These are phyloP conservation scores for Muraenolepis orangiensis DNA, from an alignment of 2,797 vertebrate genomes.

Conservation along the genomic window DNA sequence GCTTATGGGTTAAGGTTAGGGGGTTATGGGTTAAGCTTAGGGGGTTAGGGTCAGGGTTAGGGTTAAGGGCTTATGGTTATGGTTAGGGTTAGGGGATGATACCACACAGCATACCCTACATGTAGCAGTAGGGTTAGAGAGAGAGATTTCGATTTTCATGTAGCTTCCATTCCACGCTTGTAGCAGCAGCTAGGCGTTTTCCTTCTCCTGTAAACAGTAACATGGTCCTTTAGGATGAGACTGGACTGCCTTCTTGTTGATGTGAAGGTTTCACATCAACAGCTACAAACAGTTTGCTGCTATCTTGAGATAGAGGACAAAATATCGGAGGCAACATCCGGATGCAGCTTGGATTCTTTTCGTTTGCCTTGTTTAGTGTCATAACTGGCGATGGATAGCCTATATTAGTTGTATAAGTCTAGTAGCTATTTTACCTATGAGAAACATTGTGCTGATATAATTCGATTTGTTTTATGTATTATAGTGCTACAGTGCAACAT, in stretches of 20 bases:
- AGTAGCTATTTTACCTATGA: constrained; percentile 60
- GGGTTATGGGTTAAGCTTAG: too few species aligned
- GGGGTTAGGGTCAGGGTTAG: too few species aligned
- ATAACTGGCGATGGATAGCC: constrained; percentile 40
- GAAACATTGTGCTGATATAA: constrained; percentile 52
- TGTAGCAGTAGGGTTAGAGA: constrained; percentile 2
- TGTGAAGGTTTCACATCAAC: constrained; percentile 15
- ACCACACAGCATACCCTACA: not conserved
- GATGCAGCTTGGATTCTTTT: constrained; percentile 8
- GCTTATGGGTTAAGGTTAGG: too few species aligned
- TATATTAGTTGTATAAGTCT: constrained; percentile 55
- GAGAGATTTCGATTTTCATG: not conserved
- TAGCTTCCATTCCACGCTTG: constrained; percentile 31
- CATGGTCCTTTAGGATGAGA: constrained; percentile 20
- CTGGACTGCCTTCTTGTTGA: constrained; percentile 15
- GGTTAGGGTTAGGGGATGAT: too few species aligned
- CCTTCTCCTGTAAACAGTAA: constrained; percentile 13
- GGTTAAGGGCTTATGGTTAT: too few species aligned
- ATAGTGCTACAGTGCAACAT: constrained; percentile 56
- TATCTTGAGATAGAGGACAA: constrained; percentile 22
- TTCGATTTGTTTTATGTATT: constrained; percentile 64
- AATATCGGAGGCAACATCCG: not conserved
- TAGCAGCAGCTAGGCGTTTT: constrained; percentile 16
- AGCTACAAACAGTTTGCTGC: constrained; percentile 28
- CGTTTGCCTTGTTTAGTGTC: constrained; percentile 42